Evolutionary conservation across 1,140 invertebrate genomes (phyloP).

Genomic region (Aphelenchoides besseyi): DNA sequence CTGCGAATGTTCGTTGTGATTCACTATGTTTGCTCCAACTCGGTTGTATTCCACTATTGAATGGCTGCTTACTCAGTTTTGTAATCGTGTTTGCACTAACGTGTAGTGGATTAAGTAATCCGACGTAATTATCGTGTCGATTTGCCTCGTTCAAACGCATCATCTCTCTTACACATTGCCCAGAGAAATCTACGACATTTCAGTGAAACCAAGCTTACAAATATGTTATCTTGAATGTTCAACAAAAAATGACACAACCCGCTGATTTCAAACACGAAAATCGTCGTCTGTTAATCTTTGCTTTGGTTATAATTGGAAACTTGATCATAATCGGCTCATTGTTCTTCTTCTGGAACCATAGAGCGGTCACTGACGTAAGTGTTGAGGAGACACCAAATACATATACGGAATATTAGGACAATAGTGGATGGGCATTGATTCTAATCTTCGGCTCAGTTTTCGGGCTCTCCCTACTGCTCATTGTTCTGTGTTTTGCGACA

Average conservation of each 20-base stretch:
- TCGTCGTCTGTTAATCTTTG: conserved; percentile 9
- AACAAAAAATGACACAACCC: no score
- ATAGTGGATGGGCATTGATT: conserved; percentile 14
- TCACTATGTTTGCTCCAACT: no score
- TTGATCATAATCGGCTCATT: conserved; percentile 14
- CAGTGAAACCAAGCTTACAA: no score
- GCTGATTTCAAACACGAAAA: background rate
- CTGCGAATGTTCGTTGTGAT: background rate
- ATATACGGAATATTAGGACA: conserved; percentile 5
- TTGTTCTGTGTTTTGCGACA: conserved; percentile 9
- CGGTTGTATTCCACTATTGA: no score
- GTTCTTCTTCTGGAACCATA: conserved; percentile 20
- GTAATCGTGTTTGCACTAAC: no score
- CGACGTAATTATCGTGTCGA: no score
- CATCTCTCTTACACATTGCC: no score
- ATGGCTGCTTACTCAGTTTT: no score
- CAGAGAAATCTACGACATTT: no score
- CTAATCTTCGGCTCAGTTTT: conserved; percentile 7
- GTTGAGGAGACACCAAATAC: background rate
- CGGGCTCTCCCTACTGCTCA: conserved; percentile 1
- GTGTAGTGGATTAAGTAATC: no score
- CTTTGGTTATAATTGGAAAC: conserved; percentile 16
- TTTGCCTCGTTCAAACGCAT: no score
- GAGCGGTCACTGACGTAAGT: conserved; percentile 23
- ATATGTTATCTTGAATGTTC: no score